phyloP scores from a whole-genome alignment of 2,888 invertebrate genomes.

The Thera obeliscata region DNA sequence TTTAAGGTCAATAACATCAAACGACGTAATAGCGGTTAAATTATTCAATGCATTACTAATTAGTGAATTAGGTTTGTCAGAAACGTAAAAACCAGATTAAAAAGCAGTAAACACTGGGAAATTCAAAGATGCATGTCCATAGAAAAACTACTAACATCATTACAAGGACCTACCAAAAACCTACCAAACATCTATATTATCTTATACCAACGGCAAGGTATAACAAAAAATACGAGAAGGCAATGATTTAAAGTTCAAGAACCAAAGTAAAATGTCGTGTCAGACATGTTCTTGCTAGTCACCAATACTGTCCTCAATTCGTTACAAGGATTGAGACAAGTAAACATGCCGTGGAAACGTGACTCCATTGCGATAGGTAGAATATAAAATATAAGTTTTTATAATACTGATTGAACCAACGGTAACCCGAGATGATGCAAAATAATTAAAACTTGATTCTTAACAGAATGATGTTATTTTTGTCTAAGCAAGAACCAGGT shows the following conservation, averaged over 20 bases:
- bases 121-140: too few relatives aligned
- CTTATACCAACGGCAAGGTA: background rate
- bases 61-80: background rate
- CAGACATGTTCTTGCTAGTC: conserved; percentile 34
- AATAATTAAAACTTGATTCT: background rate
- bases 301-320: conserved; percentile 41
- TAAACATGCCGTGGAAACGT: conserved; percentile 36
- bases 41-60: background rate
- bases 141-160: too few relatives aligned
- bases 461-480: too few relatives aligned
- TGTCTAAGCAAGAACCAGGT: too few relatives aligned
- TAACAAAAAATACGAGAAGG: conserved; percentile 4
- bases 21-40: background rate
- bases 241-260: conserved; percentile 35
- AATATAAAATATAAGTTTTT: background rate
- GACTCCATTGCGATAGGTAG: conserved; percentile 13
- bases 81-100: background rate
- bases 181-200: background rate
- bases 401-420: background rate
- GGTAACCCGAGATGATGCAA: background rate
- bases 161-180: too few relatives aligned
- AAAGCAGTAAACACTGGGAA: too few relatives aligned
- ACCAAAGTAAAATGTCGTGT: conserved; percentile 31
- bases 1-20: background rate
- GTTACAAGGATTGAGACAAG: conserved; percentile 34